Conservation (phyloP, 2,888 invertebrate genomes). For the Drosophila meridionalis region DNA sequence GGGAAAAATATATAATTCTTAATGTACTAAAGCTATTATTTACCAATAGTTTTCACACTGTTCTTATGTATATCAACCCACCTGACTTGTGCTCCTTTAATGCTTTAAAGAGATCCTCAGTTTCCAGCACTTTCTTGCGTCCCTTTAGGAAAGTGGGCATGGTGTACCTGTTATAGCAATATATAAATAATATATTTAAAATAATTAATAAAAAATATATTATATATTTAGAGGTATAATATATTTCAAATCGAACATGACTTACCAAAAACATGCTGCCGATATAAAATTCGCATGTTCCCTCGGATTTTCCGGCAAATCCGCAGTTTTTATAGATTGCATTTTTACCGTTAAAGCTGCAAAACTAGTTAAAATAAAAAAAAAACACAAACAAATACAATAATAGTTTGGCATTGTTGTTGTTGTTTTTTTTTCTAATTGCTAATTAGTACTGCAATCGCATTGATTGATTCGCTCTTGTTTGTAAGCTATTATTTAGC, state of each 20-base stretch:
- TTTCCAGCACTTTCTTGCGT: conserved; percentile 89
- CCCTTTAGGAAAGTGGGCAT: conserved; percentile 91
- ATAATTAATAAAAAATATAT: not conserved
- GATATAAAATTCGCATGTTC: conserved; percentile 87
- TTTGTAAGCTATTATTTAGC: conserved; percentile 12
- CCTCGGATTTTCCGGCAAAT: conserved; percentile 87
- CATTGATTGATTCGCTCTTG: conserved; percentile 34
- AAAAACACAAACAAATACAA: not conserved
- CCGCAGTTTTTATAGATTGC: conserved; percentile 84
- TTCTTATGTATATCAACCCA: conserved; percentile 44
- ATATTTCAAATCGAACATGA: not conserved
- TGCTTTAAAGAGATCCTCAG: conserved; percentile 91
- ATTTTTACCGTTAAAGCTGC: conserved; percentile 54
- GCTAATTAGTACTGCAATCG: conserved; percentile 25
- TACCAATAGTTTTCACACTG: too few relatives aligned
- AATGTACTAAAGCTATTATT: too few relatives aligned
- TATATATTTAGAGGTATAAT: too few relatives aligned
- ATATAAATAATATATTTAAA: not conserved
- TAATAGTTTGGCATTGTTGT: conserved; percentile 8
- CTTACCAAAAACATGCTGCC: conserved; percentile 87
- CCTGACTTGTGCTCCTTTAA: conserved; percentile 89
- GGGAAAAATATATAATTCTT: too few relatives aligned
- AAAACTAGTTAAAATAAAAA: conserved; percentile 9
- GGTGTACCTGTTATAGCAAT: conserved; percentile 88
- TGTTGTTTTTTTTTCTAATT: conserved; percentile 14